A percentile compares a stretch with the other conserved stretches of the same genome.
Conservation (phyloP, 2,113 vertebrate genomes). For the Microtus ochrogaster region DNA sequence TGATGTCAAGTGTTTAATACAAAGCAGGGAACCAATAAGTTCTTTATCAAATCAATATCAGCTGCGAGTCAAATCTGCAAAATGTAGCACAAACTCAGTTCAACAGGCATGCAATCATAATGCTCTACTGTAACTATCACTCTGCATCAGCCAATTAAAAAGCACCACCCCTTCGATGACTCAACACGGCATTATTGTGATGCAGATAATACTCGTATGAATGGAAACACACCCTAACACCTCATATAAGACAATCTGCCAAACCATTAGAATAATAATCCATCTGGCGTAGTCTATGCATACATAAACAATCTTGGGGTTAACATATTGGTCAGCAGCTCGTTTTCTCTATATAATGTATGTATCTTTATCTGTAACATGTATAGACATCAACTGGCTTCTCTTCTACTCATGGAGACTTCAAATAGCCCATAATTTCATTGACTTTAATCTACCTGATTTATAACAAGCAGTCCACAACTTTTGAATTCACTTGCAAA, state of each 20-base stretch:
- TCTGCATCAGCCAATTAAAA: background rate
- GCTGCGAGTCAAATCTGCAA: background rate
- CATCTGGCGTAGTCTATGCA: background rate
- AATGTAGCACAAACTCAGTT: background rate
- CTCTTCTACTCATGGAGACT: background rate
- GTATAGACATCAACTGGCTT: background rate
- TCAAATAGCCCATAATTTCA: background rate
- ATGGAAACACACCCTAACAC: background rate
- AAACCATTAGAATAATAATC: slow-evolving; percentile 25
- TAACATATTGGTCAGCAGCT: background rate
- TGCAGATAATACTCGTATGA: background rate
- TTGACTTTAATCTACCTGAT: background rate
- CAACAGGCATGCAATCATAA: background rate
- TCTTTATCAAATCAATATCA: background rate
- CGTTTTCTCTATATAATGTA: background rate
- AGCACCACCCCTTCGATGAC: background rate
- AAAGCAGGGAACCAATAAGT: background rate
- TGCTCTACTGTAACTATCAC: background rate
- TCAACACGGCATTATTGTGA: background rate
- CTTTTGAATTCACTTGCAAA: background rate
- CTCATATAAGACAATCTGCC: background rate
- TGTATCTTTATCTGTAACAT: background rate
- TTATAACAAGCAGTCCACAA: background rate
- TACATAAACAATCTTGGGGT: background rate
- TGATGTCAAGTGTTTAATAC: background rate